Evolutionary conservation across 2,113 vertebrate species (phyloP), one percentile per base, ranked within the genome.

Genomic region (Furnarius figulus): DNA sequence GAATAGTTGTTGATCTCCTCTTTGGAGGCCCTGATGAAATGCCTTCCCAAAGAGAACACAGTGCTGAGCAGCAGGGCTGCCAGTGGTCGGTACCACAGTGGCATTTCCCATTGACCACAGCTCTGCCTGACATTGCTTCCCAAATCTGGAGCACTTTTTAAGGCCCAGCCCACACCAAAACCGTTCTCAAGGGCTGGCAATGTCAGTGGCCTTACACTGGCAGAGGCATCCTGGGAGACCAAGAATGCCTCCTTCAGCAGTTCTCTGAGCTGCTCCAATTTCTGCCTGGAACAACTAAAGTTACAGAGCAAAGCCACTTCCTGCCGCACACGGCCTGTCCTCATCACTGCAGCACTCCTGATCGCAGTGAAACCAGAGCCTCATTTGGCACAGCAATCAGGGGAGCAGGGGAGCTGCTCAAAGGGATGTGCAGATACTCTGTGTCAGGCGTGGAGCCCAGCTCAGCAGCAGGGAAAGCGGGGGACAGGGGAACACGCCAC

Each of bases 381-480:
- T 97, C 94, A 50, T 93, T 94, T 96, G 96, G 95, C 95, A 96
- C 68, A 86, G 85, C 93, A 79, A 77, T 76, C 87, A 77, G 85
- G 77, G 86, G 66, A 96, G 87, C 84, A 20, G 89, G 78, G 62
- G 37, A 85, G 95, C 89, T 77, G 5, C 90, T 96, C 95, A 87
- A 62, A 90, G 89, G 75, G 91, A 90, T 68, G 78, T 76, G 67
- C 85, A 95, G 94, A 95, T 80, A 70, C 82, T 42, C 78, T 37
- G 77, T 80, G 70, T 89, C 96, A 97, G 94, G 76, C 93, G 20
- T 1, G 50, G 83, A 95, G 95, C 94, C 92, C 33, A 42, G 90
- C 91, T 89, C 94, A 68, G 95, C 93, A 90, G 24, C 92, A n/a
- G 75, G n/a, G 72, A 63, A 9, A 82, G 91, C 62, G 8, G 90